phyloP scores from a whole-genome alignment of 92 coral and sea anemone species.

The Parazoanthus darwini region DNA sequence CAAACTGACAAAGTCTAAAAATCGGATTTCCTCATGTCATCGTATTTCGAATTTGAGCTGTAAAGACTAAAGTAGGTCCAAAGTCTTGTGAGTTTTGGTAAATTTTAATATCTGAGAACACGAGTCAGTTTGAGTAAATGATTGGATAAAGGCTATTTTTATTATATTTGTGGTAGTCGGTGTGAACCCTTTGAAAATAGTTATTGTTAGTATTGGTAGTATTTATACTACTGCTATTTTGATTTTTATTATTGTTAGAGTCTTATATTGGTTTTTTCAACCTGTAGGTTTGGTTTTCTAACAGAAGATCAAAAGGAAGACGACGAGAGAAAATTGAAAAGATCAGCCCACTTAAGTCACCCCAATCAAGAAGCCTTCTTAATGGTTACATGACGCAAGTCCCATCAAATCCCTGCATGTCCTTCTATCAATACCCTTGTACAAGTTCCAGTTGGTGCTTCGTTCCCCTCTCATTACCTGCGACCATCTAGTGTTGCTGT shows the following conservation, averaged over 20 bases:
- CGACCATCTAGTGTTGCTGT: constrained; percentile 5
- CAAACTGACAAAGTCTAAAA: too few relatives aligned
- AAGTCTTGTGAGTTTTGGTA: background rate
- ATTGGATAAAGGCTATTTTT: too few relatives aligned
- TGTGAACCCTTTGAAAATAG: too few relatives aligned
- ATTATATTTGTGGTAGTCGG: too few relatives aligned
- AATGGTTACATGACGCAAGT: constrained; percentile 31
- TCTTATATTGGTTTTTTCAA: background rate
- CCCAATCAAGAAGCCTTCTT: background rate
- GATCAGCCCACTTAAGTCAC: constrained; percentile 7
- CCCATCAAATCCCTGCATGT: constrained; percentile 25
- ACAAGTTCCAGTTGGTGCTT: constrained; percentile 28
- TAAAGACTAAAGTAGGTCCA: background rate
- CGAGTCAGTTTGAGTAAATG: background rate
- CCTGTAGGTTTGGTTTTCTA: constrained; percentile 85
- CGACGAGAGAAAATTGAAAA: constrained; percentile 42
- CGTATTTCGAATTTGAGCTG: background rate
- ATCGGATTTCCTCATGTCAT: too few relatives aligned
- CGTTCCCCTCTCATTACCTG: constrained; percentile 23
- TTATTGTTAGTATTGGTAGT: too few relatives aligned
- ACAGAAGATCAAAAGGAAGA: constrained; percentile 83
- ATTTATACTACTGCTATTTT: too few relatives aligned
- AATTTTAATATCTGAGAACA: background rate
- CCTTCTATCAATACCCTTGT: constrained; percentile 20
- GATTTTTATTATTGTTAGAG: background rate